phyloP scores from a whole-genome alignment of 2,888 invertebrate genomes.

The Cybosia mesomella region DNA sequence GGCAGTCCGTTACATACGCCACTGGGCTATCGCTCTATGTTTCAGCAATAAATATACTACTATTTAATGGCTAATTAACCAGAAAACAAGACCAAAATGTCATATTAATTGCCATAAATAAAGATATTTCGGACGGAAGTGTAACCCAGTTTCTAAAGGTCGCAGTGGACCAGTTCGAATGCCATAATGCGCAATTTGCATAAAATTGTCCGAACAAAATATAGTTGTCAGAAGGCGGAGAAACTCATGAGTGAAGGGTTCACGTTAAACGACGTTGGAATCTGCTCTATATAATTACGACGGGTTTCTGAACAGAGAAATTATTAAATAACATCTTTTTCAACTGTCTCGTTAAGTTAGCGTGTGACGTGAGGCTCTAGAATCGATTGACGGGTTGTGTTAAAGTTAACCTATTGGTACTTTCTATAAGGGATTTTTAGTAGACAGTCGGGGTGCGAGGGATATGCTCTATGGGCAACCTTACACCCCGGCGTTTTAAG shows the following conservation, averaged over 20 bases:
- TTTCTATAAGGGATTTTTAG: no score
- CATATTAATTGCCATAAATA: constrained; percentile 20
- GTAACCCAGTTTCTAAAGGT: constrained; percentile 68
- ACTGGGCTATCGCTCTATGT: no score
- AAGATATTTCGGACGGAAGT: constrained; percentile 49
- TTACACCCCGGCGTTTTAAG: no score
- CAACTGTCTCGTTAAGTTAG: neutral
- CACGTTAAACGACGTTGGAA: constrained; percentile 15
- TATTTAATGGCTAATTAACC: neutral
- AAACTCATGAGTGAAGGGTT: constrained; percentile 20
- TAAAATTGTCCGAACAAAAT: constrained; percentile 45
- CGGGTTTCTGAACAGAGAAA: neutral
- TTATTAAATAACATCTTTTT: constrained; percentile 4
- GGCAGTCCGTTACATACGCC: no score
- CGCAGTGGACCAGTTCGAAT: constrained; percentile 54
- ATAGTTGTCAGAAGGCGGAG: constrained; percentile 17
- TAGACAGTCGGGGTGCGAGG: no score
- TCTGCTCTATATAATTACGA: constrained; percentile 22
- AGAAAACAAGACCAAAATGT: neutral
- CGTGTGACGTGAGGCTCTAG: neutral
- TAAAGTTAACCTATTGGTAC: no score
- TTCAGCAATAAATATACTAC: neutral
- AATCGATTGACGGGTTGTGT: neutral
- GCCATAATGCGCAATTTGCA: constrained; percentile 44
- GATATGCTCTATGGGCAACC: no score